Conservation (phyloP, 2,113 vertebrate genomes). For the Odobenus rosmarus region DNA sequence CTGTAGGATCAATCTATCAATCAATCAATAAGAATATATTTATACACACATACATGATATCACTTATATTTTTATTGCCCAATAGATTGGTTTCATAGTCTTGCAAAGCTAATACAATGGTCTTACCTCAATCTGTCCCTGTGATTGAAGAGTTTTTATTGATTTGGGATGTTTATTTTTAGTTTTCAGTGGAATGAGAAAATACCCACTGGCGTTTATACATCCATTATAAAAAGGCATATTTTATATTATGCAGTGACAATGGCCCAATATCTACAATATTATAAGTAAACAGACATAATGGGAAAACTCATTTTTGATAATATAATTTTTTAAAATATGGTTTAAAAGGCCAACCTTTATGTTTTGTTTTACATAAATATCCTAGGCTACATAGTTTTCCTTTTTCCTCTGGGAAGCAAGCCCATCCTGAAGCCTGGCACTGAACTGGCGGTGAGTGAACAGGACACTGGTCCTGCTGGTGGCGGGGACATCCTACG, state of each 20-base stretch:
- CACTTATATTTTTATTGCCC: neutral
- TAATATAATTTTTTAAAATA: neutral
- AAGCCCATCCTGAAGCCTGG: neutral
- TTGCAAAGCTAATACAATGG: neutral
- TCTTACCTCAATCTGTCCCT: conserved; percentile 24
- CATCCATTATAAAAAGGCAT: neutral
- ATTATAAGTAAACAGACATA: neutral
- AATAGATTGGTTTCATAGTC: neutral
- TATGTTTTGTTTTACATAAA: neutral
- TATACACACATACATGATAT: neutral
- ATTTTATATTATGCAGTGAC: neutral
- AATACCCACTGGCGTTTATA: neutral
- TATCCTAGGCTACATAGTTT: neutral
- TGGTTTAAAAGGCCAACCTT: neutral
- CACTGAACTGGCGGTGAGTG: neutral
- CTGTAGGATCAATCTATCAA: neutral
- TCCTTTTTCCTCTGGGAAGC: neutral
- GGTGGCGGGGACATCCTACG: neutral
- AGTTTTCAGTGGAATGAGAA: neutral
- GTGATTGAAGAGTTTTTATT: conserved; percentile 23
- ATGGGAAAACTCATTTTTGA: neutral
- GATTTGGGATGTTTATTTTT: neutral
- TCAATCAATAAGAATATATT: neutral
- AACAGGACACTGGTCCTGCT: neutral
- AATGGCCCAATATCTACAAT: neutral